Base-by-base conservation (phyloP, 2,113 vertebrate species). In the Aplodontia rufa region DNA sequence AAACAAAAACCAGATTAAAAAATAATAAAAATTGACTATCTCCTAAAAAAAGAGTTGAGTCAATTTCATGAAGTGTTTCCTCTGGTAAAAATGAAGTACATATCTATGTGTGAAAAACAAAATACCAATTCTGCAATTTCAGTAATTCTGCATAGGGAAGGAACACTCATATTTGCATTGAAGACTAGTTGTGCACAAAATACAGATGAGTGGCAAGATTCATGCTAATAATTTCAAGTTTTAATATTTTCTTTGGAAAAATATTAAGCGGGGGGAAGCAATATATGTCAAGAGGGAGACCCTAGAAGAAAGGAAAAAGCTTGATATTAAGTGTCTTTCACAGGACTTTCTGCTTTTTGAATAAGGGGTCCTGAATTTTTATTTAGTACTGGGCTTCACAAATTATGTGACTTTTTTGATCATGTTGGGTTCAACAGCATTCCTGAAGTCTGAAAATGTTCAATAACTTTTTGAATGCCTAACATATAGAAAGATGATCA, bases 41-140 rank as follows among this genome's bases (percentile, higher is more conserved):
- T n/a, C n/a, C n/a, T n/a, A n/a, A n/a, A 35, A 89, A 85, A 97
- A 76, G 58, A 64, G 22, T 26, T 83, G 60, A 71, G 32, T 78
- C 71, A 62, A 49, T 76, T 80, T 49, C 84, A 53, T 90, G 51
- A 32, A 72, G 69, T 45, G 30, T 68, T 90, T 90, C 81, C 53
- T 82, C 60, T 37, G 53, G 76, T 42, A 88, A 88, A 74, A 94
- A 55, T 37, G 69, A 88, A 72, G 84, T 62, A 32, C 32, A 20
- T 32, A 58, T 0, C 5, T 30, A 40, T 58, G 28, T 51, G 40
- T 76, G 37, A 93, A 75, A 14, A 58, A 30, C 30, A 92, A 53
- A 94, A 74, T 42, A 72, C 9, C 0, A 87, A 24, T 42, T 90
- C 35, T 71, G 69, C 40, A 66, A 66, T 82, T 49, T 95, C 55